Conservation (phyloP, 2,797 vertebrate genomes). For the Triplophysa bombifrons region DNA sequence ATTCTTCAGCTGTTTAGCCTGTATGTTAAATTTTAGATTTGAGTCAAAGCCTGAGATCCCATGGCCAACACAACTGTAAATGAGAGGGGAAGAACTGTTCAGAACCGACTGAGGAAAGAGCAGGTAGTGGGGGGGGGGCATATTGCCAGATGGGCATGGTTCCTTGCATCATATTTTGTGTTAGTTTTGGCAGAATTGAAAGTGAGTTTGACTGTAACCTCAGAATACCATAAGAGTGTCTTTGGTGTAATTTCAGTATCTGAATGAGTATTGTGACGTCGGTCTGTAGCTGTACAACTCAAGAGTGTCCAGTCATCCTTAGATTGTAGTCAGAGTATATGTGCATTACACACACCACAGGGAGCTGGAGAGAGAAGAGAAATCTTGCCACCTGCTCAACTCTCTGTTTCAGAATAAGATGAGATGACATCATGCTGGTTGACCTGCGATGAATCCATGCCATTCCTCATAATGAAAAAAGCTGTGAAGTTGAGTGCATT, state of each 20-base stretch:
- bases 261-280: neutral
- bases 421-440: neutral
- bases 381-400: neutral
- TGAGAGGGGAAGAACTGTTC: neutral
- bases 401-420: too few relatives aligned
- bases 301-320: neutral
- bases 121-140: neutral
- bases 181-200: neutral
- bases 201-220: slow-evolving; percentile 3
- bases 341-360: neutral
- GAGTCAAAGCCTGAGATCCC: neutral
- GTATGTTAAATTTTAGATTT: slow-evolving; percentile 30
- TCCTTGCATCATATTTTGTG: slow-evolving; percentile 29
- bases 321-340: neutral
- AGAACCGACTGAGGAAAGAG: slow-evolving; percentile 2
- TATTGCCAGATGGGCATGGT: slow-evolving; percentile 11
- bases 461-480: too few relatives aligned
- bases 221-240: neutral
- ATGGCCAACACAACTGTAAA: neutral
- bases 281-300: neutral
- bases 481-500: too few relatives aligned
- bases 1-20: slow-evolving; percentile 28
- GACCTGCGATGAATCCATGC: too few relatives aligned
- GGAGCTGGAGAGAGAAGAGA: neutral
- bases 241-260: neutral